Percentiles rank a stretch among this genome's conserved stretches.
phyloP scores from a whole-genome alignment of 2,797 vertebrate genomes.

The Squalus acanthias region DNA sequence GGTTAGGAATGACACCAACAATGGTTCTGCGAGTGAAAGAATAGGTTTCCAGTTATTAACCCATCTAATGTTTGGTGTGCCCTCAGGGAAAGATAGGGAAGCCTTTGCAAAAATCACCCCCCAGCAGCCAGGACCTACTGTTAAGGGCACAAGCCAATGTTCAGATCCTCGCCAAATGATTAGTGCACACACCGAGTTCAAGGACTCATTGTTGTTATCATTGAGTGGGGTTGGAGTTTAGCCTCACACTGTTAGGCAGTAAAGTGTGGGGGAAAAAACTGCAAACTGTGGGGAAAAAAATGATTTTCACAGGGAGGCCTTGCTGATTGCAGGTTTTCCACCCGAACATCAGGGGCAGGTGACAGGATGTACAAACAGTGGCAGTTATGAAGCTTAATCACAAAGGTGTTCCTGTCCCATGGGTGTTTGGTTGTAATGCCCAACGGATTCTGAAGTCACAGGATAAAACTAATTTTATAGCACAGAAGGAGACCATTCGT shows the following conservation, averaged over 20 bases:
- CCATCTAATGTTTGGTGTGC: not conserved
- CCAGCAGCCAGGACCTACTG: not conserved
- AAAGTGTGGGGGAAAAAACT: not conserved
- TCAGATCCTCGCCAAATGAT: not conserved
- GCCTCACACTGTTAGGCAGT: not conserved
- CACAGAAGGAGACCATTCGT: not conserved
- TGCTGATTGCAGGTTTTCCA: not conserved
- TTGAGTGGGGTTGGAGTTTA: not conserved
- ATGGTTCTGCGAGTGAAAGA: not conserved
- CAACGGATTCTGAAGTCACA: not conserved
- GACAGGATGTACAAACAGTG: not conserved
- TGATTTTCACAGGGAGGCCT: not conserved
- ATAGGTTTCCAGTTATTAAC: not conserved
- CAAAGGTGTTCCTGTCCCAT: too few relatives aligned
- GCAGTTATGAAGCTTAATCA: not conserved
- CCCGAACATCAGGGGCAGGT: not conserved
- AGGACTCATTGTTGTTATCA: not conserved
- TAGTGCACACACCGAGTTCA: not conserved
- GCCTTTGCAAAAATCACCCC: not conserved
- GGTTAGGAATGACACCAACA: not conserved
- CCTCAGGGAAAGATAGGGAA: not conserved
- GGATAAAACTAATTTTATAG: not conserved
- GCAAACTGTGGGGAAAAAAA: not conserved
- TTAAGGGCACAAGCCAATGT: not conserved
- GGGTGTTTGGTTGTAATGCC: not conserved